These are phyloP conservation scores for Hipposideros larvatus DNA, from an alignment of 2,797 vertebrate species.

Conservation along the genomic window DNA sequence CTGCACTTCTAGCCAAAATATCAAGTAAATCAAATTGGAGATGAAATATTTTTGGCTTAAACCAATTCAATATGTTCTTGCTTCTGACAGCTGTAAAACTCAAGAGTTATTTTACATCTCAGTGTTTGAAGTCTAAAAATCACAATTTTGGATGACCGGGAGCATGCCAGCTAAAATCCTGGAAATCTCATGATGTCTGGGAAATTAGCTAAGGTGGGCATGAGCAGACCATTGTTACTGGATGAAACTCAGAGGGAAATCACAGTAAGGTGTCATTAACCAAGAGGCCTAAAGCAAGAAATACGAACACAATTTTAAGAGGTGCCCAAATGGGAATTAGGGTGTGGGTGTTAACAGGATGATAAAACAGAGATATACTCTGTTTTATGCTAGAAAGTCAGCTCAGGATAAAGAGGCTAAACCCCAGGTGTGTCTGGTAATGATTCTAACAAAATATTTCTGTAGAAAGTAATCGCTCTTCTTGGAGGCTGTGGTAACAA, in stretches of 20 bases:
- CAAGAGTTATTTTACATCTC: constrained; percentile 72
- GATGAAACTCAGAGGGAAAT: not conserved
- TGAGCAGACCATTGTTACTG: not conserved
- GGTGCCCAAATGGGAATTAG: not conserved
- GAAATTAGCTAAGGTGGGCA: constrained; percentile 68
- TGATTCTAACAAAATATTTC: constrained; percentile 67
- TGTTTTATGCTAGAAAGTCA: constrained; percentile 48
- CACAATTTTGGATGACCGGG: constrained; percentile 71
- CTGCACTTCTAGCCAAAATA: constrained; percentile 82
- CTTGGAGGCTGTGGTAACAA: constrained; percentile 66
- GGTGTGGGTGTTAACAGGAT: not conserved
- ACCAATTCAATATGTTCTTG: constrained; percentile 69
- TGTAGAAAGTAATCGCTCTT: constrained; percentile 40
- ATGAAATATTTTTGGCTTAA: constrained; percentile 81
- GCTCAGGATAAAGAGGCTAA: constrained; percentile 33
- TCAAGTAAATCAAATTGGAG: constrained; percentile 77
- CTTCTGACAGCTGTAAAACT: constrained; percentile 71
- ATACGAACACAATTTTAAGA: not conserved
- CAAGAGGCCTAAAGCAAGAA: constrained; percentile 32
- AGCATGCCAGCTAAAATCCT: constrained; percentile 43
- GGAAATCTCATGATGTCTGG: constrained; percentile 69
- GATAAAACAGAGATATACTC: not conserved
- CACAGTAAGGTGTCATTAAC: not conserved
- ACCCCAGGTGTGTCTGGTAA: not conserved
- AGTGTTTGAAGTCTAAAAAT: constrained; percentile 68